Conservation (phyloP, 2,113 vertebrate genomes). For the Microtus oregoni region DNA sequence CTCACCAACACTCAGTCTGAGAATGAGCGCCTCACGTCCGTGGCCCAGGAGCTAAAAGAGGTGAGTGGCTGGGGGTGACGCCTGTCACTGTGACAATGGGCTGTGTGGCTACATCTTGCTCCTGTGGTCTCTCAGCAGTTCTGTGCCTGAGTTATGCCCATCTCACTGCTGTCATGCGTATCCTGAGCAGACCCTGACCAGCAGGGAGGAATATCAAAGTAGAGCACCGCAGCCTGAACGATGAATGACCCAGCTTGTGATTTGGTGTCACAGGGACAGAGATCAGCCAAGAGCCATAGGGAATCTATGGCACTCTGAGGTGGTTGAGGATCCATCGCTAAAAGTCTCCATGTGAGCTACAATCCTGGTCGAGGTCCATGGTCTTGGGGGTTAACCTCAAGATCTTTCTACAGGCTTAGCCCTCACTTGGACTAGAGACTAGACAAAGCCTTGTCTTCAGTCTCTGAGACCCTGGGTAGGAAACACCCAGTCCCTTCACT, state of each 20-base stretch:
- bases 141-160: not conserved
- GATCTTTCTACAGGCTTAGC: not conserved
- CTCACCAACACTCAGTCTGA: conserved; percentile 93
- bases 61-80: not conserved
- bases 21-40: conserved; percentile 93
- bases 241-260: not conserved
- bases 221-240: not conserved
- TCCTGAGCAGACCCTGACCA: too few species aligned
- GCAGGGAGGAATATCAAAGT: not conserved
- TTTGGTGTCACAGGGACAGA: not conserved
- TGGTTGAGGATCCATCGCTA: not conserved
- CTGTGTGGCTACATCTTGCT: not conserved
- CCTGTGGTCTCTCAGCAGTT: not conserved
- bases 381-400: not conserved
- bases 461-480: not conserved
- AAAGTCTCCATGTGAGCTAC: not conserved
- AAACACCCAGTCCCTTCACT: not conserved
- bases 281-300: not conserved
- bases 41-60: conserved; percentile 95
- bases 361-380: not conserved
- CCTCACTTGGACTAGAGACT: not conserved
- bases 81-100: not conserved
- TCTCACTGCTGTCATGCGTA: too few species aligned
- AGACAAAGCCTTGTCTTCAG: not conserved
- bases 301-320: not conserved